Evolutionary conservation across 2,113 vertebrate genomes (phyloP), one percentile per base, ranked within the genome.

Genomic region (Macroglossus sobrinus): DNA sequence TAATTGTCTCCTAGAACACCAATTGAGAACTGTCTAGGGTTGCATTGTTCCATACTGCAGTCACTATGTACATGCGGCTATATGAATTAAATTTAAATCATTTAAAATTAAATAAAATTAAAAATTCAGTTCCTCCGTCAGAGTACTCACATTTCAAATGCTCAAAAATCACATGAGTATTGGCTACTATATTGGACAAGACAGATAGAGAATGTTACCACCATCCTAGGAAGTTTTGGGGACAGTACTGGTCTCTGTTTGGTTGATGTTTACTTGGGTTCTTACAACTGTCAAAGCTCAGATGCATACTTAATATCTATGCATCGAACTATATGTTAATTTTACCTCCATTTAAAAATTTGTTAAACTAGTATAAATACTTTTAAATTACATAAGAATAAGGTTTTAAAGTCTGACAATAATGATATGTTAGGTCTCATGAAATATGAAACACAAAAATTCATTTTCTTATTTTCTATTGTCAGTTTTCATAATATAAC

Each of bases 391-490:
- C 13, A 7, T 50, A 72, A 75, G 47, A 86, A 43, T 45, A 93
- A 87, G 11, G 13, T 59, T 71, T 90, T 76, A 59, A 88, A 71
- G 10, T 93, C 21, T 40, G 28, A n/a, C 63, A 5, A 91, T 45
- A 72, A 11, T 53, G 57, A 53, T 55, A 6, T 64, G 4, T 24
- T 78, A 64, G 57, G 26, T 47, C 30, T 91, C 40, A 74, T 14
- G n/a, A 92, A 89, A 94, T 21, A 89, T 45, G 19, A 35, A 84
- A 90, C 86, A 55, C 26, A 64, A 88, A 90, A 79, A 53, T 84
- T 45, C 7, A 72, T 45, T 64, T 84, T 61, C 21, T 78, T 82
- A 50, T 64, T 84, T 88, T 63, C 33, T 40, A 47, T 86, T 74
- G 24, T 84, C 72, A 66, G 30, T 84, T 89, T 91, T 88, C 64